These are phyloP conservation scores for Pluvialis apricaria DNA, from an alignment of 2,113 vertebrate species.

Conservation along the genomic window DNA sequence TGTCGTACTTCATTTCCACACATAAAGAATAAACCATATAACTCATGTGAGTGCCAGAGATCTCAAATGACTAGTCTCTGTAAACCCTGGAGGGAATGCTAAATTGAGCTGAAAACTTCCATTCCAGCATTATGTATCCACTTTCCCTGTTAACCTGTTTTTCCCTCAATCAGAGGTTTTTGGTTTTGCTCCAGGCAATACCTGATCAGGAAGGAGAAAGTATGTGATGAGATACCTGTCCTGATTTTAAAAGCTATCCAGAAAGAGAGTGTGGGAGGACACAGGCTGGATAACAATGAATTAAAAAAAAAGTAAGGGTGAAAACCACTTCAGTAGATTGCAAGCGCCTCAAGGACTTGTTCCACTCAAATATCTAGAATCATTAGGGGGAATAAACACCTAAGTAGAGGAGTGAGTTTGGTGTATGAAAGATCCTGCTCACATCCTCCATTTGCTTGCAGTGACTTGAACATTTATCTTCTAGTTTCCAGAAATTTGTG, in stretches of 20 bases:
- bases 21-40: conserved; percentile 6
- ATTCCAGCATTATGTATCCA: conserved; percentile 7
- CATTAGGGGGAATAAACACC: not conserved
- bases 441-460: not conserved
- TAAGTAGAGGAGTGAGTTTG: not conserved
- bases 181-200: not conserved
- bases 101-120: conserved; percentile 59
- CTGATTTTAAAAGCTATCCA: not conserved
- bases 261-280: not conserved
- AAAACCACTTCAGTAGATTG: not conserved
- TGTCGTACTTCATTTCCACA: conserved; percentile 13
- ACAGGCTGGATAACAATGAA: not conserved
- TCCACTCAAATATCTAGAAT: not conserved
- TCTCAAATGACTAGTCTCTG: not conserved
- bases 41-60: not conserved
- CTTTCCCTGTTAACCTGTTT: conserved; percentile 34
- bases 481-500: not conserved
- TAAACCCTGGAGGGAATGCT: conserved; percentile 34
- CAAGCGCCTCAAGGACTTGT: not conserved
- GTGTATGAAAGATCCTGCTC: not conserved
- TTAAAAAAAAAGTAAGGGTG: not conserved
- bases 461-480: not conserved
- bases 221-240: not conserved
- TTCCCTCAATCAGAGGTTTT: not conserved
- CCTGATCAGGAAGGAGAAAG: not conserved